Conservation (phyloP, 2,888 invertebrate species). For the Epinotia brunnichana region DNA sequence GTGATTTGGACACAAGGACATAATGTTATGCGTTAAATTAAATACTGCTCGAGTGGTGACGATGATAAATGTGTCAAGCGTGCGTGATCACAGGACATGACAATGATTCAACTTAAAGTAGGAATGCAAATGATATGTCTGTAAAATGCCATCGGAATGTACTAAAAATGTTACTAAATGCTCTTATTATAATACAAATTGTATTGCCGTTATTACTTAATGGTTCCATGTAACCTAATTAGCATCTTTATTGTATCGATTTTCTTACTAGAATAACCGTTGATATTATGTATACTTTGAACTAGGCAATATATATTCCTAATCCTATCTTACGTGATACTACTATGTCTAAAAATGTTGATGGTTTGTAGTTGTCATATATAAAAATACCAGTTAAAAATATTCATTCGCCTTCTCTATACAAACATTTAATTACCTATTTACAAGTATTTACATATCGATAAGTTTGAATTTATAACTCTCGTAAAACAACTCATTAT, state of each 20-base stretch:
- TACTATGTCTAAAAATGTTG: slow-evolving; percentile 39
- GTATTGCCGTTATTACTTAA: slow-evolving; percentile 46
- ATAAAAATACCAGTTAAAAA: slow-evolving; percentile 80
- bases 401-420: slow-evolving; percentile 73
- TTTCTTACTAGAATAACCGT: slow-evolving; percentile 10
- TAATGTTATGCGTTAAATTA: slow-evolving; percentile 45
- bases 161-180: slow-evolving; percentile 51
- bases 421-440: slow-evolving; percentile 71
- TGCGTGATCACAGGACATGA: slow-evolving; percentile 45
- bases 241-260: slow-evolving; percentile 35
- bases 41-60: slow-evolving; percentile 44
- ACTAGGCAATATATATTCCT: slow-evolving; percentile 26
- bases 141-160: slow-evolving; percentile 67
- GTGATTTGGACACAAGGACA: slow-evolving; percentile 74
- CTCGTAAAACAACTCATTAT: slow-evolving; percentile 7
- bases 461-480: slow-evolving; percentile 43
- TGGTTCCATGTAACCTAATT: slow-evolving; percentile 37
- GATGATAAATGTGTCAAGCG: slow-evolving; percentile 46
- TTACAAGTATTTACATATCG: slow-evolving; percentile 72
- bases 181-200: slow-evolving; percentile 49
- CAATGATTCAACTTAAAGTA: slow-evolving; percentile 46
- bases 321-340: slow-evolving; percentile 17
- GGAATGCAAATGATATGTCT: slow-evolving; percentile 47
- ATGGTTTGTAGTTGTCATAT: slow-evolving; percentile 49
- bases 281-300: slow-evolving; percentile 19